phyloP scores from a whole-genome alignment of 2,888 invertebrate species.

The Hyposoter dolosus region DNA sequence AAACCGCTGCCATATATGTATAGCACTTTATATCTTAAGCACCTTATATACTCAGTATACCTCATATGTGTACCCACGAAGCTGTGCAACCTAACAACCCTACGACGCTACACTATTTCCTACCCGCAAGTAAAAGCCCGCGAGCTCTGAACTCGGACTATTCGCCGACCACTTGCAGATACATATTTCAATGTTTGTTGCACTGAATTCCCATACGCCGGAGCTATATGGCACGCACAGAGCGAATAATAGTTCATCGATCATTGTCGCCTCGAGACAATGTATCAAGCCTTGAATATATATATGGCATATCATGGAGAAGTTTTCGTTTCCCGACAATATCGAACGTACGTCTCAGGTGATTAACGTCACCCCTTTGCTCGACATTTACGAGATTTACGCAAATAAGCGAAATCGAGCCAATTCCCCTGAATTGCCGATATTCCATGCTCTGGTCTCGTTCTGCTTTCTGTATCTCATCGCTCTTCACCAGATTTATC shows the following conservation, averaged over 20 bases:
- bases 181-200: slow-evolving; percentile 52
- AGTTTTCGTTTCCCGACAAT: slow-evolving; percentile 30
- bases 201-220: slow-evolving; percentile 42
- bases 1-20: slow-evolving; percentile 9
- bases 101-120: slow-evolving; percentile 28
- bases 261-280: slow-evolving; percentile 70
- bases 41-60: not conserved
- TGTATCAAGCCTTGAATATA: slow-evolving; percentile 25
- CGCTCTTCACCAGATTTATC: not conserved
- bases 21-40: not conserved
- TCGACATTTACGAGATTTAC: not conserved
- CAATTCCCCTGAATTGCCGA: not conserved
- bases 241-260: slow-evolving; percentile 71
- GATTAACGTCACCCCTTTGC: slow-evolving; percentile 8
- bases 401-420: not conserved
- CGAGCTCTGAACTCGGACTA: slow-evolving; percentile 24
- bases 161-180: slow-evolving; percentile 36
- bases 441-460: not conserved
- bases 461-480: not conserved
- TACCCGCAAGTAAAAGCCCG: slow-evolving; percentile 43
- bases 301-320: slow-evolving; percentile 9
- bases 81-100: slow-evolving; percentile 20
- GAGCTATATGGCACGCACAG: slow-evolving; percentile 47
- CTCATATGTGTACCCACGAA: not conserved
- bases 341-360: slow-evolving; percentile 34